Conservation (phyloP, 2,113 vertebrate species). For the Axis porcinus region DNA sequence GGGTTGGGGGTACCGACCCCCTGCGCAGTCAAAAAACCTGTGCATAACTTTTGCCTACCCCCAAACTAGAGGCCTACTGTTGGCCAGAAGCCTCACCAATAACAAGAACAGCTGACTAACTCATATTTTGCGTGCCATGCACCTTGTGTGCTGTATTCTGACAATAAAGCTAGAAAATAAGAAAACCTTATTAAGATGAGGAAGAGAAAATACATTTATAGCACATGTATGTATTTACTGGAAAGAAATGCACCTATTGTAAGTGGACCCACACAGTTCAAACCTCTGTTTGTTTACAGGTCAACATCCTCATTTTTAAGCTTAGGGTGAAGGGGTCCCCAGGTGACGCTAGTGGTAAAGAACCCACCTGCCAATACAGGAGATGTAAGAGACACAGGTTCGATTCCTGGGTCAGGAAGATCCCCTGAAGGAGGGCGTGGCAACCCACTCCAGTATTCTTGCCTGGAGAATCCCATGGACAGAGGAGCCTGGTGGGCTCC, state of each 20-base stretch:
- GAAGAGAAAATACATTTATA: background rate
- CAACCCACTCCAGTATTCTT: background rate
- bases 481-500: background rate
- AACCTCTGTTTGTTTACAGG: background rate
- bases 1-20: rapidly evolving
- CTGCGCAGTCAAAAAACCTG: background rate
- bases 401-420: background rate
- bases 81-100: background rate
- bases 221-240: background rate
- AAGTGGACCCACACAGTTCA: background rate
- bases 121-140: background rate
- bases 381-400: background rate
- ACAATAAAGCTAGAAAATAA: background rate
- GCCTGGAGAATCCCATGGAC: background rate
- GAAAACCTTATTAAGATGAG: background rate
- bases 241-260: rapidly evolving
- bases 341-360: background rate
- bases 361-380: background rate
- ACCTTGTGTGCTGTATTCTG: too few species aligned
- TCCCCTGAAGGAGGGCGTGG: background rate
- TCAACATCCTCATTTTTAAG: background rate
- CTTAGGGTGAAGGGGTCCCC: background rate
- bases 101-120: background rate
- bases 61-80: background rate
- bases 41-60: background rate